A percentile compares a stretch with the other conserved stretches of the same genome.
phyloP scores from a whole-genome alignment of 2,888 invertebrate species.

The Clanis bilineata region DNA sequence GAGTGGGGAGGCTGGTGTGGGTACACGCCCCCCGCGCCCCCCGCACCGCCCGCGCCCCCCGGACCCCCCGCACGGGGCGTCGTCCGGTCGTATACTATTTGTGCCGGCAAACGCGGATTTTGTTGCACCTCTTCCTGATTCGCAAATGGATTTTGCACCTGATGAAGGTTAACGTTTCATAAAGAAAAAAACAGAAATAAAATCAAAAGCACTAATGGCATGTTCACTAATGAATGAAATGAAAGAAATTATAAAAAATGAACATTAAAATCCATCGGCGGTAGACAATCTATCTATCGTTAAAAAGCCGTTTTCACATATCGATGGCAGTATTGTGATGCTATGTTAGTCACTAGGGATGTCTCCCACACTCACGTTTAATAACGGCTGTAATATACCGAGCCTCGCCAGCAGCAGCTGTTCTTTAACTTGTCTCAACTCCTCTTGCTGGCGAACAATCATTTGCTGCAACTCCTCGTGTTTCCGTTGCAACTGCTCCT shows the following conservation, averaged over 20 bases:
- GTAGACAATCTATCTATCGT: neutral
- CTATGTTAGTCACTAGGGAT: neutral
- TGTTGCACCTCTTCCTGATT: slow-evolving; percentile 46
- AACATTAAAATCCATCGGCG: neutral
- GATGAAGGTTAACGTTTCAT: slow-evolving; percentile 9
- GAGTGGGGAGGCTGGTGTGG: slow-evolving; percentile 30
- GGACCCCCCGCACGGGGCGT: slow-evolving; percentile 30
- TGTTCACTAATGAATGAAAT: neutral
- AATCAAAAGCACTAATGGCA: neutral
- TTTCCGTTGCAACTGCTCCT: slow-evolving; percentile 89
- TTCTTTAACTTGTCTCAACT: slow-evolving; percentile 92
- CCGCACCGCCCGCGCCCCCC: slow-evolving; percentile 26
- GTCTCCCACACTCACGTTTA: slow-evolving; percentile 53
- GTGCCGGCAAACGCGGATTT: slow-evolving; percentile 41
- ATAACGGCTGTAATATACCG: slow-evolving; percentile 82
- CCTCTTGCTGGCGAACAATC: slow-evolving; percentile 93
- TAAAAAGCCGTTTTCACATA: neutral
- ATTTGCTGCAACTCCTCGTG: slow-evolving; percentile 93
- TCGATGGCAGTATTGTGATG: neutral
- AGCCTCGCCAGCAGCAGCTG: slow-evolving; percentile 91
- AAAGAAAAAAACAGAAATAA: neutral
- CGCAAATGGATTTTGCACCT: slow-evolving; percentile 52
- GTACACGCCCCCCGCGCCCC: slow-evolving; percentile 31
- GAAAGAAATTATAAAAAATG: neutral
- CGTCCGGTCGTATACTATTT: slow-evolving; percentile 45